These are phyloP conservation scores for Papilio machaon DNA, from an alignment of 1,140 invertebrate genomes.

Conservation along the genomic window DNA sequence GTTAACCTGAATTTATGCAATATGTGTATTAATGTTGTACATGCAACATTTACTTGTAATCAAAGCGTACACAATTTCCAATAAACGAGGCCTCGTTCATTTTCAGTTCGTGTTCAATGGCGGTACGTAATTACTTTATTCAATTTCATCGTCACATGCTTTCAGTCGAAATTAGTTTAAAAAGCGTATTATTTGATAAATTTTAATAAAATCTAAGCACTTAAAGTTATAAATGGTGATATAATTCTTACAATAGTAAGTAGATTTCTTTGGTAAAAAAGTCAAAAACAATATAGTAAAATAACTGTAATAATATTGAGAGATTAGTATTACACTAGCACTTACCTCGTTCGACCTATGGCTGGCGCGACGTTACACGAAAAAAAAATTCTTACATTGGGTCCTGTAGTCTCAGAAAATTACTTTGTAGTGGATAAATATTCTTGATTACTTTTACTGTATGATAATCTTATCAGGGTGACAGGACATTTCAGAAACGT, in stretches of 20 bases:
- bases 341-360: no score
- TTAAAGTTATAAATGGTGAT: not conserved
- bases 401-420: no score
- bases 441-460: no score
- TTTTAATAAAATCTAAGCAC: not conserved
- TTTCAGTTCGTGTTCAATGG: slow-evolving; percentile 20
- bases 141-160: slow-evolving; percentile 9
- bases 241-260: not conserved
- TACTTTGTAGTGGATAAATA: no score
- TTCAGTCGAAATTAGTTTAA: not conserved
- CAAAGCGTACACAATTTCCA: slow-evolving; percentile 17
- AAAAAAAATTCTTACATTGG: no score
- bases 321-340: no score
- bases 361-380: no score
- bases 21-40: not conserved
- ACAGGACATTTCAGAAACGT: no score
- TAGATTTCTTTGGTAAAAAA: no score
- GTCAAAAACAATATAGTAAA: no score
- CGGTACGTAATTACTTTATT: slow-evolving; percentile 23
- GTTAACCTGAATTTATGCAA: not conserved
- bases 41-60: slow-evolving; percentile 16
- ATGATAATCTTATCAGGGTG: no score
- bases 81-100: slow-evolving; percentile 11
- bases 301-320: no score
- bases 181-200: not conserved